A percentile compares a stretch with the other conserved stretches of the same genome.
Evolutionary conservation across 2,797 vertebrate species (phyloP).

Genomic region (Coregonus sp.): DNA sequence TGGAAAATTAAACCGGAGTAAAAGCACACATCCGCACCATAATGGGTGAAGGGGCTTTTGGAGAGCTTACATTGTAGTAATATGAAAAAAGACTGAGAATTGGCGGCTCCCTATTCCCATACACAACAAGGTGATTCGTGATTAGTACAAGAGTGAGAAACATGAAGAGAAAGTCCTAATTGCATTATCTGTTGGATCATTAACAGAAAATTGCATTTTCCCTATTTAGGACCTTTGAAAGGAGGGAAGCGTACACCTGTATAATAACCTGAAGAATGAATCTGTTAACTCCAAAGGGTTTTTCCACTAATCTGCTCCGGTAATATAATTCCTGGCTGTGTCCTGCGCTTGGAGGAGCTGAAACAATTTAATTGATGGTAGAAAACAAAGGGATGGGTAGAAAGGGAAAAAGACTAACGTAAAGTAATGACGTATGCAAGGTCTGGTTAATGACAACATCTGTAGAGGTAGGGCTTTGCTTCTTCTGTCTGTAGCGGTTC

Average conservation of each 20-base stretch:
- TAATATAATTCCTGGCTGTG: slow-evolving; percentile 24
- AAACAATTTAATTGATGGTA: slow-evolving; percentile 44
- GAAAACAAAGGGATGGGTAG: slow-evolving; percentile 29
- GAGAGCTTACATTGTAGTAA: slow-evolving; percentile 28
- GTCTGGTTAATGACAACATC: slow-evolving; percentile 20
- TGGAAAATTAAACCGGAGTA: slow-evolving; percentile 23
- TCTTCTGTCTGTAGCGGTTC: neutral
- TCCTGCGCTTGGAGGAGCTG: slow-evolving; percentile 41
- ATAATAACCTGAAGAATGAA: slow-evolving; percentile 60
- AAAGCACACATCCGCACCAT: slow-evolving; percentile 9
- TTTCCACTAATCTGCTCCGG: slow-evolving; percentile 12
- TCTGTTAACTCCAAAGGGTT: slow-evolving; percentile 52
- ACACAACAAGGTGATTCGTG: slow-evolving; percentile 21
- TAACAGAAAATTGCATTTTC: slow-evolving; percentile 45
- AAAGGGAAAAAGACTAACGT: neutral
- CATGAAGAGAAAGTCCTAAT: slow-evolving; percentile 37
- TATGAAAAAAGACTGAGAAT: slow-evolving; percentile 15
- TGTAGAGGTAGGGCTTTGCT: neutral
- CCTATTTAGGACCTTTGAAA: slow-evolving; percentile 32
- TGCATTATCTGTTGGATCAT: slow-evolving; percentile 39
- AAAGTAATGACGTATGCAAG: slow-evolving; percentile 7
- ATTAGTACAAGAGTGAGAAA: slow-evolving; percentile 46
- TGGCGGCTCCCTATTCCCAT: neutral
- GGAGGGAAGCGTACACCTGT: slow-evolving; percentile 32
- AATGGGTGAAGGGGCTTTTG: slow-evolving; percentile 16